Evolutionary conservation across 2,888 invertebrate genomes (phyloP).

Genomic region (Drosophila testacea): DNA sequence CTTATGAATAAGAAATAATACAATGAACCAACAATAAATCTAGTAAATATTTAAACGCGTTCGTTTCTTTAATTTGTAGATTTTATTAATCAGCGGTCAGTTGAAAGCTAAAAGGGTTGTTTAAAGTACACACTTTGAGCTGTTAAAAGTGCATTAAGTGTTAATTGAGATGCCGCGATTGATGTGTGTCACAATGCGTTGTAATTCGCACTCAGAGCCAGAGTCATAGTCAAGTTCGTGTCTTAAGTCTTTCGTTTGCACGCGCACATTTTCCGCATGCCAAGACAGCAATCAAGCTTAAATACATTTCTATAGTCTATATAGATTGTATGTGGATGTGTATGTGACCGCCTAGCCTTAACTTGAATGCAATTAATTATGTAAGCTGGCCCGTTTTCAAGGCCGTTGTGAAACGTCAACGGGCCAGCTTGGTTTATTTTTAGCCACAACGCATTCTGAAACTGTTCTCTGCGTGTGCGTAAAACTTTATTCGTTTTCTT

Average conservation of each 20-base stretch:
- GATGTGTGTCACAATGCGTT: slow-evolving; percentile 49
- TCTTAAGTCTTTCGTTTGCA: slow-evolving; percentile 69
- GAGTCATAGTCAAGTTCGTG: slow-evolving; percentile 59
- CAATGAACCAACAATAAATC: slow-evolving; percentile 2
- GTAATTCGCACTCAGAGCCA: slow-evolving; percentile 13
- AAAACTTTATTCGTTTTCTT: slow-evolving; percentile 28
- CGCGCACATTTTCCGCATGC: slow-evolving; percentile 71
- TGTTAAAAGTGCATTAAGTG: slow-evolving; percentile 69
- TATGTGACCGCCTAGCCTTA: slow-evolving; percentile 37
- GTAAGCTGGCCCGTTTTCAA: slow-evolving; percentile 64
- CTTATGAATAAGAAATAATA: not conserved
- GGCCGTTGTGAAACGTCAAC: slow-evolving; percentile 49
- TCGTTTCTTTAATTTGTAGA: slow-evolving; percentile 8
- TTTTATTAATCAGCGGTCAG: slow-evolving; percentile 44
- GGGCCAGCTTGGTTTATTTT: slow-evolving; percentile 53
- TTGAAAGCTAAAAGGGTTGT: slow-evolving; percentile 29
- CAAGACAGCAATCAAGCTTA: slow-evolving; percentile 37
- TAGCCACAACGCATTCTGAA: slow-evolving; percentile 61
- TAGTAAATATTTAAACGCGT: slow-evolving; percentile 31
- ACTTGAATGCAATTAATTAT: slow-evolving; percentile 76
- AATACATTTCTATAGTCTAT: slow-evolving; percentile 6
- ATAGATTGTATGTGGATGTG: slow-evolving; percentile 9
- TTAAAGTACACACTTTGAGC: slow-evolving; percentile 17
- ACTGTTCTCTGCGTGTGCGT: slow-evolving; percentile 73
- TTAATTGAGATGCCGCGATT: slow-evolving; percentile 60